Evolutionary conservation across 64 coral and sea anemone species (phyloP).

Genomic region (Stylophora pistillata): DNA sequence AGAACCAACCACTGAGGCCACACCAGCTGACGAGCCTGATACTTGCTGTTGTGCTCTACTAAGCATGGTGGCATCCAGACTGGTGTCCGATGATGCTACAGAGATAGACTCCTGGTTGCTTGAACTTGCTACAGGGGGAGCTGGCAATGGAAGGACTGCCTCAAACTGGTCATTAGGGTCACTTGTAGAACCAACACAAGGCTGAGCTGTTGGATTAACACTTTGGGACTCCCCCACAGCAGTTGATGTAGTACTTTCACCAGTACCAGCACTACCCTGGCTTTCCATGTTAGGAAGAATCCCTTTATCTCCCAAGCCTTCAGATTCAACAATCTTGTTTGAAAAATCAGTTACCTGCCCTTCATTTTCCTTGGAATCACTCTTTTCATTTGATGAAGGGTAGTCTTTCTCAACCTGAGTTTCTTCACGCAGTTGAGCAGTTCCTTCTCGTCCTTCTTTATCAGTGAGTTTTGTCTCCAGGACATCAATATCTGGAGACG

Average conservation of each 20-base stretch:
- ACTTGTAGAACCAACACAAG: conserved; percentile 13
- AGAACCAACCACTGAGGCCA: conserved; percentile 49
- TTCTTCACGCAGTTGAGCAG: conserved; percentile 68
- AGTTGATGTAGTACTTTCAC: not conserved
- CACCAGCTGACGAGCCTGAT: conserved; percentile 36
- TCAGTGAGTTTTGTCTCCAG: conserved; percentile 87
- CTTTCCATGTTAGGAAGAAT: not conserved
- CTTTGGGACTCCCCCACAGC: conserved; percentile 1
- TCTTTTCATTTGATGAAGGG: not conserved
- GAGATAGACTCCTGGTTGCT: conserved; percentile 12
- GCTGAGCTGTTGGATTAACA: conserved; percentile 34
- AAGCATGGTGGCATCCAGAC: conserved; percentile 12
- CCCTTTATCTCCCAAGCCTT: not conserved
- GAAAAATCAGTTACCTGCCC: not conserved
- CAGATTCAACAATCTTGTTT: not conserved
- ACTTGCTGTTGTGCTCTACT: conserved; percentile 50
- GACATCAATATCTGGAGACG: conserved; percentile 81
- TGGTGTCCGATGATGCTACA: not conserved
- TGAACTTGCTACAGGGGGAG: conserved; percentile 10
- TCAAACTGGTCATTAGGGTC: conserved; percentile 12
- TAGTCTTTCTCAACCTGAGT: not conserved
- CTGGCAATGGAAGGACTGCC: conserved; percentile 33
- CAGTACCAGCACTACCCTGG: not conserved
- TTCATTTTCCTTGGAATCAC: not conserved
- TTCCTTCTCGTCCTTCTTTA: conserved; percentile 75